Evolutionary conservation across 2,888 invertebrate genomes (phyloP).

Genomic region (Thymelicus sylvestris): DNA sequence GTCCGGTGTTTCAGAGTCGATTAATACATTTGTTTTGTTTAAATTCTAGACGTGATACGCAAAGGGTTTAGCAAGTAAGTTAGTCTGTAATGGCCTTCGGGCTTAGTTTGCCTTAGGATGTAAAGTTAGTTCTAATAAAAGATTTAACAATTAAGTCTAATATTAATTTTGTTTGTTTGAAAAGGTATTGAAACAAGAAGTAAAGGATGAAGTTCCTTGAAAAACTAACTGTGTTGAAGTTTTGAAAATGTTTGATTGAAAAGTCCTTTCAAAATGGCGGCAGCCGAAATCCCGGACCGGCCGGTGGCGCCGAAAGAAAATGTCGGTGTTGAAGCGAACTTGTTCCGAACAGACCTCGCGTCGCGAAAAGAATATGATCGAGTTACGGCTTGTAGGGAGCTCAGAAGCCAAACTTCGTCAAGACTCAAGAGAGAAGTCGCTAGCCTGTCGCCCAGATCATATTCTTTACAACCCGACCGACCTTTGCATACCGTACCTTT

Average conservation of each 20-base stretch:
- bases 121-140: slow-evolving; percentile 79
- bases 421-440: slow-evolving; percentile 70
- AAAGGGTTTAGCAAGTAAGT: slow-evolving; percentile 72
- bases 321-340: slow-evolving; percentile 65
- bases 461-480: slow-evolving; percentile 63
- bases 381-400: slow-evolving; percentile 53
- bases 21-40: slow-evolving; percentile 48
- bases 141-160: slow-evolving; percentile 84
- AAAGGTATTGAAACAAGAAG: slow-evolving; percentile 93
- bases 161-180: slow-evolving; percentile 91
- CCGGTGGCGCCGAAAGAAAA: slow-evolving; percentile 63
- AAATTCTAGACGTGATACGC: slow-evolving; percentile 55
- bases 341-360: slow-evolving; percentile 60
- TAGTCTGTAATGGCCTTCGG: slow-evolving; percentile 67
- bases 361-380: slow-evolving; percentile 82
- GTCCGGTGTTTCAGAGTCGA: slow-evolving; percentile 41
- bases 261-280: slow-evolving; percentile 74
- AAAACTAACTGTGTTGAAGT: slow-evolving; percentile 84
- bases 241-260: slow-evolving; percentile 83
- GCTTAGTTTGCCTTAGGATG: slow-evolving; percentile 73
- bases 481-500: not conserved
- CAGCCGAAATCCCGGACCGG: slow-evolving; percentile 68
- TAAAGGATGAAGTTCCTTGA: slow-evolving; percentile 90
- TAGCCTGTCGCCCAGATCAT: slow-evolving; percentile 62
- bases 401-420: slow-evolving; percentile 66